Evolutionary conservation across 2,113 vertebrate species (phyloP).

Genomic region (Plestiodon gilberti): DNA sequence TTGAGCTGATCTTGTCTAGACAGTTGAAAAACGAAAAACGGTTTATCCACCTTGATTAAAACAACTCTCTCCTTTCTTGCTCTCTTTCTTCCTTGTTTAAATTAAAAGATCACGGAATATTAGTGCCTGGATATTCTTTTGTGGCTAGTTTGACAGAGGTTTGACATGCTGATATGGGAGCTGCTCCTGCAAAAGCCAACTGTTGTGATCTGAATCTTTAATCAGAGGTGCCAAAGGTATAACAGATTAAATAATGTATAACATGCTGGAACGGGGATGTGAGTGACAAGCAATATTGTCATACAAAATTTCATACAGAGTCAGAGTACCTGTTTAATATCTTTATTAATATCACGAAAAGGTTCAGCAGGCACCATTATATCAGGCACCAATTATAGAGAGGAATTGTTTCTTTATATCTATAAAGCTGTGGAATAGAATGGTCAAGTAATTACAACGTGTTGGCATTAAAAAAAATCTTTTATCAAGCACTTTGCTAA

Average conservation of each 20-base stretch:
- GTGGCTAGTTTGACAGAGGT: background rate
- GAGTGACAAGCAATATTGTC: conserved; percentile 13
- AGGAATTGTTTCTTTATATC: background rate
- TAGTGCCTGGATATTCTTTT: conserved; percentile 20
- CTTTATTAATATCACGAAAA: background rate
- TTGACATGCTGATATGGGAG: conserved; percentile 7
- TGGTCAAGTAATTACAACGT: background rate
- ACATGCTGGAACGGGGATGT: background rate
- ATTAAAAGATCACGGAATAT: conserved; percentile 22
- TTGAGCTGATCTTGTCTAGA: conserved; percentile 39
- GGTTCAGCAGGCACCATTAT: background rate
- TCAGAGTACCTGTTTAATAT: background rate
- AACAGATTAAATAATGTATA: conserved; percentile 17
- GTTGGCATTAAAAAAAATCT: background rate
- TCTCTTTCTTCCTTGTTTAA: background rate
- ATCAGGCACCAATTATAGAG: background rate
- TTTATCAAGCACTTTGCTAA: background rate
- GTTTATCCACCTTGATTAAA: conserved; percentile 50
- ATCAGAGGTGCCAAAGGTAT: conserved; percentile 7
- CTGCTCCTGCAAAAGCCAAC: fast-evolving
- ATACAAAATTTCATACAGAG: background rate
- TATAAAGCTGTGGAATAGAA: background rate
- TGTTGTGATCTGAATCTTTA: background rate
- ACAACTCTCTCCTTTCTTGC: background rate
- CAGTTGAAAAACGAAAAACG: conserved; percentile 29